Percentiles rank a stretch among this genome's conserved stretches.
phyloP scores from a whole-genome alignment of 2,113 vertebrate species.

The Accipiter virgatus region DNA sequence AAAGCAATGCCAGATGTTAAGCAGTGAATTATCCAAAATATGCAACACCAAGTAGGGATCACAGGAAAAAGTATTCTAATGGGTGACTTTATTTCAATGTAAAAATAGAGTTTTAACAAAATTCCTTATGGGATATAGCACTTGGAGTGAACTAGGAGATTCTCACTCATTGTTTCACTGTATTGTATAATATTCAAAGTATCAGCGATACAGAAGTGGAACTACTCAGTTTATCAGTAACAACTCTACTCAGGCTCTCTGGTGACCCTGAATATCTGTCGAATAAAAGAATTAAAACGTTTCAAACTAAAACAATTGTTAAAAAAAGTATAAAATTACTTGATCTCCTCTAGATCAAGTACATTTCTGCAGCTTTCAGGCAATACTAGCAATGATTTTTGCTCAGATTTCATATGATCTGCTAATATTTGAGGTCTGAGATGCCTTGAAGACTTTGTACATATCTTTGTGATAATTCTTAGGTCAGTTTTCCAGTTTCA shows the following conservation, averaged over 20 bases:
- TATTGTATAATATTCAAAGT: not conserved
- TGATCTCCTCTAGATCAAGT: not conserved
- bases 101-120: not conserved
- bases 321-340: not conserved
- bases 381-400: not conserved
- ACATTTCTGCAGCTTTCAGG: not conserved
- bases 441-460: not conserved
- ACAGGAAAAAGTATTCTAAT: not conserved
- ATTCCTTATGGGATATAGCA: not conserved
- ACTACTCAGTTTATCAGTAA: not conserved
- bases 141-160: not conserved
- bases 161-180: not conserved
- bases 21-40: not conserved
- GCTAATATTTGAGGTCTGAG: not conserved
- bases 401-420: not conserved
- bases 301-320: not conserved
- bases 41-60: not conserved
- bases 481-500: not conserved
- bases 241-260: not conserved
- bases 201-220: not conserved
- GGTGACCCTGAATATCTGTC: not conserved
- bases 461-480: not conserved
- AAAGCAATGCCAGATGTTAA: not conserved
- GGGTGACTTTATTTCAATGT: not conserved
- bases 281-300: not conserved